Evolutionary conservation across 2,113 vertebrate genomes (phyloP), one percentile per base, ranked within the genome.

Genomic region (Phaetusa simplex): DNA sequence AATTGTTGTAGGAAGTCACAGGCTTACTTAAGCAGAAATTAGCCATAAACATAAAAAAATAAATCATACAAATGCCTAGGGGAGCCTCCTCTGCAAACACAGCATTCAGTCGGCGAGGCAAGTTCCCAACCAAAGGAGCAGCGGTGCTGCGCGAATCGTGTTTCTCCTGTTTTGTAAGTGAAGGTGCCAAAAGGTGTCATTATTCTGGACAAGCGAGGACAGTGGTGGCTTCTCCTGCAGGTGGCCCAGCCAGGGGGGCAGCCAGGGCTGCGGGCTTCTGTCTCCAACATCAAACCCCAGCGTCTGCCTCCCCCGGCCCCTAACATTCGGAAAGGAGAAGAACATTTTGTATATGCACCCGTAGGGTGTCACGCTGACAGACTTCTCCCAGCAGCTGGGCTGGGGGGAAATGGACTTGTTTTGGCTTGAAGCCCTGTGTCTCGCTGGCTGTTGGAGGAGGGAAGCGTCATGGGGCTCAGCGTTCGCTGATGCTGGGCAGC

Each of bases 11-110:
- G 76, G 77, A 86, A 93, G 64, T 73, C 67, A 40, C 47, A 53
- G 76, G 43, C 53, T 91, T 83, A 67, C 71, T 86, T 81, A 77
- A 86, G 83, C 67, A 88, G 77, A 89, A 89, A 81, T 89, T 94
- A 95, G 40, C 72, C 52, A 70, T 73, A 81, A 91, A 78, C 59
- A 65, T 49, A 49, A 93, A 91, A 91, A 88, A 58, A 67, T 47
- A 73, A 91, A 93, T 93, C 34, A 61, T 58, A 43, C 0, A 2
- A 74, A 85, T 53, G 52, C 65, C 69, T 47, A 23, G 42, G 55
- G 81, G 50, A 70, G 84, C 38, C 42, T 78, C 30, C 76, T 82
- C 69, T 71, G 70, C 42, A 84, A 82, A 61, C 23, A 11, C 1
- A 27, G 29, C 16, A 18, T 70, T 84, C 67, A 53, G 38, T 77